Conservation (phyloP, 2,113 vertebrate species). For the Dasyprocta punctata region DNA sequence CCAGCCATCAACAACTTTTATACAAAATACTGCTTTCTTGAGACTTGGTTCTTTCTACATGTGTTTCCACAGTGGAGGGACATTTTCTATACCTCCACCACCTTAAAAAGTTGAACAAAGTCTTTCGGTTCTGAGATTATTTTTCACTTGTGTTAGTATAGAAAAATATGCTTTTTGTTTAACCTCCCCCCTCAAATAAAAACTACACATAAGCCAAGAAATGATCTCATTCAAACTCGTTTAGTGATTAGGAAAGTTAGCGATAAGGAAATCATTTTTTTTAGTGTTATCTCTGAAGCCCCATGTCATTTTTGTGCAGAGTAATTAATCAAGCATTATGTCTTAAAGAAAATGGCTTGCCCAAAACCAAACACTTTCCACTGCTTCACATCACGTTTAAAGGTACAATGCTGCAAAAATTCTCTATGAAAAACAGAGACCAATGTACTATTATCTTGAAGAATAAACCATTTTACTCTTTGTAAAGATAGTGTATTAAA, state of each 20-base stretch:
- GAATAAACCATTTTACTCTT: background rate
- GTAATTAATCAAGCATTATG: background rate
- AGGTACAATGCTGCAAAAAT: background rate
- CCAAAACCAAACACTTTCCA: background rate
- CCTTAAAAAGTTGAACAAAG: background rate
- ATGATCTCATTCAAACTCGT: background rate
- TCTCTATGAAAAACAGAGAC: background rate
- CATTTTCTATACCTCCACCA: background rate
- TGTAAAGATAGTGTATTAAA: background rate
- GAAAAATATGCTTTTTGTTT: background rate
- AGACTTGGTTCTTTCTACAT: background rate
- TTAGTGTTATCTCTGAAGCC: background rate
- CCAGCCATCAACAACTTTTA: background rate
- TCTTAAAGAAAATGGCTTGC: background rate
- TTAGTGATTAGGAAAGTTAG: background rate
- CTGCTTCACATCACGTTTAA: background rate
- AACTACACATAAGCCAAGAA: background rate
- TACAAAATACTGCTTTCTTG: background rate
- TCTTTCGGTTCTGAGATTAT: background rate
- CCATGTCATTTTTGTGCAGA: background rate
- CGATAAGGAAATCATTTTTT: background rate
- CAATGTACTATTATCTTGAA: background rate
- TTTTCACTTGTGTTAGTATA: background rate
- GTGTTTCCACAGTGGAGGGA: background rate
- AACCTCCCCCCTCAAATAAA: background rate